Conservation (phyloP, 53 echinoderm and acorn worm species). For the Zoroaster sp. region DNA sequence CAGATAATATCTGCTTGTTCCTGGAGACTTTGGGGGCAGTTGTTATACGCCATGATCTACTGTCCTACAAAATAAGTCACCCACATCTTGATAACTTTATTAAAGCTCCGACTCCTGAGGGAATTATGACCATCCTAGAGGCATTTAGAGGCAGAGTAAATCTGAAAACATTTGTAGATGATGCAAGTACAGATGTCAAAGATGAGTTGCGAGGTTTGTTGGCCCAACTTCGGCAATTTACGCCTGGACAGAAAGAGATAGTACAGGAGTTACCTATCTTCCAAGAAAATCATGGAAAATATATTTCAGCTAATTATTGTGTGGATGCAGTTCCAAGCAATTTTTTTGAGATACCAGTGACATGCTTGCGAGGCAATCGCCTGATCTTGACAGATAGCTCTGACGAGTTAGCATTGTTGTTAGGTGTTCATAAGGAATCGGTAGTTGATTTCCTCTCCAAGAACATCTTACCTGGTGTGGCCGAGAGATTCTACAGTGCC, state of each 20-base stretch:
- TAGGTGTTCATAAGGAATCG: neutral
- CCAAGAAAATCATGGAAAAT: neutral
- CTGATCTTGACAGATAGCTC: neutral
- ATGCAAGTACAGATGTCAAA: neutral
- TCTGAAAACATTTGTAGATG: neutral
- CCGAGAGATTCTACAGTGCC: neutral
- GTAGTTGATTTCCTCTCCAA: neutral
- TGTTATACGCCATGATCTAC: neutral
- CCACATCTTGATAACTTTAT: neutral
- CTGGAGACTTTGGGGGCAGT: neutral
- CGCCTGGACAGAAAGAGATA: neutral
- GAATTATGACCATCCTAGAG: neutral
- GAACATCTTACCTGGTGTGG: conserved; percentile 14
- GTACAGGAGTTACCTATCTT: neutral
- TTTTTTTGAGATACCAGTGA: conserved; percentile 17
- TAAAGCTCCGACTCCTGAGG: neutral
- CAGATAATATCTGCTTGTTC: neutral
- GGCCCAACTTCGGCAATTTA: neutral
- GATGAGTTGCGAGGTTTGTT: neutral
- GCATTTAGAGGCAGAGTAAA: neutral
- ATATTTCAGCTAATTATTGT: neutral
- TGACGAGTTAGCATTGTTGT: neutral
- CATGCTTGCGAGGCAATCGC: neutral
- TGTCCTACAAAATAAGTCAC: neutral
- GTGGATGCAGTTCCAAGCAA: neutral